Base-by-base conservation (phyloP, 2,888 invertebrate species). In the Lordiphosa fenestrarum region DNA sequence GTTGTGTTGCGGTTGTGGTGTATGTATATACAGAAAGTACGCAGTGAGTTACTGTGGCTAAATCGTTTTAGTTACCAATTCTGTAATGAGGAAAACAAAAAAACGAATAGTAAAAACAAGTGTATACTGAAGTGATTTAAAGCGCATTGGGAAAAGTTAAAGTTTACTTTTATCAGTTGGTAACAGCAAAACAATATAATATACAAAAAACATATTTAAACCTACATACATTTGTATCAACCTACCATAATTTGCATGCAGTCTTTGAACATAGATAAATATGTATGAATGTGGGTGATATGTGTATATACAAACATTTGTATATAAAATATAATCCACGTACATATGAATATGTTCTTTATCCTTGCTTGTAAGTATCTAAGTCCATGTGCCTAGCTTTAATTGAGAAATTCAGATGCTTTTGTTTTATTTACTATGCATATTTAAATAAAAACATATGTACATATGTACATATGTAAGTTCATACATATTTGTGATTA, bases 41-140 rank as follows among this genome's bases (percentile, higher is more conserved):
- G 13, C 42, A 25, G 42, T 25, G 7, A 12, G 42, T 42, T 42
- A 42, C 42, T 42, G 23, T 25, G 25, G 25, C 12, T 42, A 9
- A 42, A 25, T 44, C 10, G 42, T 9, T 30, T 30, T 15, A 44
- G 42, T 44, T 44, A 25, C 30, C 42, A 44, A 30, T 44, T 44
- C 30, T 15, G 13, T 44, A 30, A 15, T 6, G 30, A 25, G 42
- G 6, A 3, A 44, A 30, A 30, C 30, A 25, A 15, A 44, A 42
- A 44, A 44, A 15, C 30, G n/a, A 21, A 30, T 44, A 30, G 6
- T 30, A 13, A 15, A 44, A 30, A 13, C 42, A 44, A 44, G 25
- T 30, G 42, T 30, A 13, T 30, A 44, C 13, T 30, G 25, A 30
- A 30, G 30, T 9, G 12, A 15, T 44, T 25, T 13, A 12, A 13